Base-by-base conservation (phyloP, 2,888 invertebrate species). In the Serrognathus titanus region DNA sequence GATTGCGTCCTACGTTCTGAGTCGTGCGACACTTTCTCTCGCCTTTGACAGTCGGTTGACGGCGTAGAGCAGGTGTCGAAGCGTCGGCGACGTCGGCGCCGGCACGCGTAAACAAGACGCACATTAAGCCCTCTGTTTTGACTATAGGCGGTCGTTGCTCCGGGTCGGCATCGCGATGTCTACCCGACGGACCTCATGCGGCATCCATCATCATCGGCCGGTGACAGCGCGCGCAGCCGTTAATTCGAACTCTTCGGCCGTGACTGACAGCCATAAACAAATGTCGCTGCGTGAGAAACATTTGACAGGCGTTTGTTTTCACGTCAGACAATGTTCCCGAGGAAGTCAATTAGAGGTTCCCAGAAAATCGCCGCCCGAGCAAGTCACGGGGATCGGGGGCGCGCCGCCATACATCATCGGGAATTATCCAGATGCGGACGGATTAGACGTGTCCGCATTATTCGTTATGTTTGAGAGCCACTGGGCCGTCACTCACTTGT, bases 401-500 rank as follows among this genome's bases (percentile, higher is more conserved):
- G 47, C 58, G 49, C 53, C 53, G 45, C 56, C 51, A 63, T 61
- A 60, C 55, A 63, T 63, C 63, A 63, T 53, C 56, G 53, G 62
- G 63, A 61, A 63, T 63, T 63, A 63, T 63, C 62, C 63, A 60
- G 60, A 63, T 62, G 63, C 59, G 60, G 46, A 48, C 51, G 57
- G 53, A 57, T 60, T 56, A 61, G 58, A 52, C 55, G 37, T 48
- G 50, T 49, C 49, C 55, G 50, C 55, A 49, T 55, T 45, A 45
- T 50, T 45, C 50, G 55, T 49, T 52, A 57, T 58, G 65, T 62
- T 63, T 63, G 62, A 60, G 64, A 58, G 61, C 61, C 65, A 61
- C 66, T 59, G 62, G 63, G 63, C 63, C 65, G 67, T 67, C 67
- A 67, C 66, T 65, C 67, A 66, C 64, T 61, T 65, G 66, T 66